Percentiles rank a stretch among this genome's conserved stretches.
Conservation (phyloP, 2,113 vertebrate genomes). For the Saguinus imperator region DNA sequence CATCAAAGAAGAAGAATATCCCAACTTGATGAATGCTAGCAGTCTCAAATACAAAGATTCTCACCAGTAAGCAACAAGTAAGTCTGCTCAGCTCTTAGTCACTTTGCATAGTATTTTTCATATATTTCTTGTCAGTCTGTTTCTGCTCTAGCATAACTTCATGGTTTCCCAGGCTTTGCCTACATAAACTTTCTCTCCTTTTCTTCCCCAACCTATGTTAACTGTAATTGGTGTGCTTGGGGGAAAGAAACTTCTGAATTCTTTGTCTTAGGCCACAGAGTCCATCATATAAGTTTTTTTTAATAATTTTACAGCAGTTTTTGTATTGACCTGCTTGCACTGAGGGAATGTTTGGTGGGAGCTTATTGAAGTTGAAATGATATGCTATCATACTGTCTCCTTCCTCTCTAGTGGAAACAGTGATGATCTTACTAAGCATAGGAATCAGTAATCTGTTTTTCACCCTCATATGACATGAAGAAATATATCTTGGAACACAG, state of each 20-base stretch:
- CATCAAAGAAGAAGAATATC: background rate
- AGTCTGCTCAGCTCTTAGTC: background rate
- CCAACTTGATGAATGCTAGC: background rate
- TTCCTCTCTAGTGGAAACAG: background rate
- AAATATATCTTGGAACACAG: background rate
- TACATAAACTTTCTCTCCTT: background rate
- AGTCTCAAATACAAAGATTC: background rate
- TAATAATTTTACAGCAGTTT: background rate
- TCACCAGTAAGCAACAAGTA: background rate
- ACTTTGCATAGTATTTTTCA: background rate
- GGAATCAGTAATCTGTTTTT: background rate
- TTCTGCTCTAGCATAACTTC: background rate
- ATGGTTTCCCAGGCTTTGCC: background rate
- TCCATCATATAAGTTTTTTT: background rate
- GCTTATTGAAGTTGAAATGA: background rate
- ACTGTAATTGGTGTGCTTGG: background rate
- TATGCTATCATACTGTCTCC: background rate
- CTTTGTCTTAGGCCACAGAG: background rate
- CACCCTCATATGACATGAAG: background rate
- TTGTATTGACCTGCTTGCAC: background rate
- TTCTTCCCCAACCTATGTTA: background rate
- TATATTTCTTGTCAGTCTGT: background rate
- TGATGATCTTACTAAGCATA: background rate
- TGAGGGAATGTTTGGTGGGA: background rate
- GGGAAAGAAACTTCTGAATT: background rate